phyloP scores from a whole-genome alignment of 2,797 vertebrate genomes.

The Pipistrellus kuhlii region DNA sequence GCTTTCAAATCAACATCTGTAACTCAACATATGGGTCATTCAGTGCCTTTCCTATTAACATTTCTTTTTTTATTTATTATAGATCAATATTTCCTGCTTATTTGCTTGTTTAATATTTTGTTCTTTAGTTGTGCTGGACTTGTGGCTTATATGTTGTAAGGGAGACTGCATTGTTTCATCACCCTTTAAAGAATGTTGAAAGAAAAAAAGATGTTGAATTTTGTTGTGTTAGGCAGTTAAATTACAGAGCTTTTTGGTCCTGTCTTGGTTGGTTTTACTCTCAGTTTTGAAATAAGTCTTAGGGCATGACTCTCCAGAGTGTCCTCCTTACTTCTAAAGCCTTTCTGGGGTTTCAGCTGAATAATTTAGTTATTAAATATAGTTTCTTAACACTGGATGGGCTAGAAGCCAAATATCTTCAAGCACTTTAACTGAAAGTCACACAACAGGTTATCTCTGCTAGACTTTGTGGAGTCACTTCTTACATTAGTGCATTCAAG shows the following conservation, averaged over 20 bases:
- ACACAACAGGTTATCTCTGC: not conserved
- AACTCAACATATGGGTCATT: not conserved
- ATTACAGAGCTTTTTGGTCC: not conserved
- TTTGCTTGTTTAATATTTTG: not conserved
- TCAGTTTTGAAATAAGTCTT: not conserved
- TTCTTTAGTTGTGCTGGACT: not conserved
- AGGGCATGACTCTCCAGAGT: not conserved
- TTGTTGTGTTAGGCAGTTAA: not conserved
- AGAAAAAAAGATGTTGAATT: not conserved
- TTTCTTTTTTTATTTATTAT: not conserved
- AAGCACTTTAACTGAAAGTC: not conserved
- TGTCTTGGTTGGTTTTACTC: not conserved
- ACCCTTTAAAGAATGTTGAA: not conserved
- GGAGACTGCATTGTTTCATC: not conserved
- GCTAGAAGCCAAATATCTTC: not conserved
- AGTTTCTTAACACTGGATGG: not conserved
- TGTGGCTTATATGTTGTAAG: not conserved
- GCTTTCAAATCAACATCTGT: not conserved
- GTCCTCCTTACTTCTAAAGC: not conserved
- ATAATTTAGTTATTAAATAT: not conserved
- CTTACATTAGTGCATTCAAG: not conserved
- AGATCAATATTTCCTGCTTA: not conserved
- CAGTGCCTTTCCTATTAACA: not conserved
- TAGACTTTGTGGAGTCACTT: not conserved
- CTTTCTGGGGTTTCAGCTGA: not conserved